Conservation (phyloP, 2,797 vertebrate species). For the Gymnodraco acuticeps region DNA sequence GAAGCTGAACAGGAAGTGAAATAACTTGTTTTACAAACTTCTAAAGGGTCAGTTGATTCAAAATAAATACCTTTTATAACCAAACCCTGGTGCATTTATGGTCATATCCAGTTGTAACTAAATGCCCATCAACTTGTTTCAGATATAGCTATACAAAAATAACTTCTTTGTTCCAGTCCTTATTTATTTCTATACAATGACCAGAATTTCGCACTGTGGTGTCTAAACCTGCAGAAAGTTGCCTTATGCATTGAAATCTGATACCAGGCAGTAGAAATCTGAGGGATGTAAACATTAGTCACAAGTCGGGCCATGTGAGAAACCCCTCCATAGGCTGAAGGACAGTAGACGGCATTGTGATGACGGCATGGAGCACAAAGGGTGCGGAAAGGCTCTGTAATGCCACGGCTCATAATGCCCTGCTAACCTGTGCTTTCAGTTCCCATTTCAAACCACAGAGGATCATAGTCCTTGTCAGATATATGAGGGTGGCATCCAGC, state of each 20-base stretch:
- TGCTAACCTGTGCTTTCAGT: slow-evolving; percentile 61
- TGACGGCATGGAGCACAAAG: slow-evolving; percentile 40
- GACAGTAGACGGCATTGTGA: slow-evolving; percentile 21
- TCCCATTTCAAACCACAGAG: slow-evolving; percentile 48
- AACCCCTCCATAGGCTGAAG: slow-evolving; percentile 46
- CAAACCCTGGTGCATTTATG: background rate
- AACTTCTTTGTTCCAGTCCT: too few relatives aligned
- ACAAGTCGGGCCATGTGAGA: background rate
- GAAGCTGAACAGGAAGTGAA: background rate
- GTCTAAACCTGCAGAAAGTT: too few relatives aligned
- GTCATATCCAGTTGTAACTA: background rate
- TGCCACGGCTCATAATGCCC: slow-evolving; percentile 33
- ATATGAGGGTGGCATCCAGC: slow-evolving; percentile 1
- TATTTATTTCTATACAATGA: too few relatives aligned
- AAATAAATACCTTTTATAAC: background rate
- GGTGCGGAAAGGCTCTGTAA: slow-evolving; percentile 18
- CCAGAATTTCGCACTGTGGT: too few relatives aligned
- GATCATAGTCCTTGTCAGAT: slow-evolving; percentile 38
- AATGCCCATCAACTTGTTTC: background rate
- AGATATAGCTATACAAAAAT: background rate
- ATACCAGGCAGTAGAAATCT: too few relatives aligned
- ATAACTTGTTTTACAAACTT: background rate
- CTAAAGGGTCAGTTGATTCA: background rate
- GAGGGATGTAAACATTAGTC: too few relatives aligned
- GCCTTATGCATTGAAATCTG: too few relatives aligned